phyloP scores from a whole-genome alignment of 2,888 invertebrate genomes.

The Melipona beecheii region DNA sequence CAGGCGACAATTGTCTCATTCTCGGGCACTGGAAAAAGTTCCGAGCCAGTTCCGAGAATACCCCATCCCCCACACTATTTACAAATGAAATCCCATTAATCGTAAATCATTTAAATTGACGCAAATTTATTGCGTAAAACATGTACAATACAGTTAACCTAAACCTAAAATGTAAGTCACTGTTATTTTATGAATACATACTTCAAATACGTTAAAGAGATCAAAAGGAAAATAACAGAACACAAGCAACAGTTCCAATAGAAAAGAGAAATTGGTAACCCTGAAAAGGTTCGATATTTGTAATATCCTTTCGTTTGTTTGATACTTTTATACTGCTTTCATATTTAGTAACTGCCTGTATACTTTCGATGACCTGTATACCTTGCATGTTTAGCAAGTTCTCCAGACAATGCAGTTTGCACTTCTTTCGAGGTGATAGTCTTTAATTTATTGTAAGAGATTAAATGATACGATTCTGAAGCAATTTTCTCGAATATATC shows the following conservation, averaged over 20 bases:
- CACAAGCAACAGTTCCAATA: background rate
- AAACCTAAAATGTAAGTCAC: background rate
- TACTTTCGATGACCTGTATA: conserved; percentile 85
- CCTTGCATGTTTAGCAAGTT: conserved; percentile 89
- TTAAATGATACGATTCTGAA: conserved; percentile 87
- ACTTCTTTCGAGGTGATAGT: conserved; percentile 89
- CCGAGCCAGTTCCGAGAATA: no score
- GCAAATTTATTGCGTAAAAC: background rate
- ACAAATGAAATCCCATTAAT: background rate
- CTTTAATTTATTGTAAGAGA: conserved; percentile 87
- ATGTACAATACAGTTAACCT: background rate
- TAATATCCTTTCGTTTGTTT: conserved; percentile 47
- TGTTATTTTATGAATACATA: background rate
- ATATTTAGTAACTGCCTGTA: conserved; percentile 87
- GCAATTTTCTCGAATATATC: conserved; percentile 91
- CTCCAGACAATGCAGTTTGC: conserved; percentile 89
- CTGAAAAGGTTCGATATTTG: conserved; percentile 44
- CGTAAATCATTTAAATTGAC: background rate
- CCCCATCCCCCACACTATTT: background rate
- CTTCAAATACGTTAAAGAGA: background rate
- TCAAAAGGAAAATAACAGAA: background rate
- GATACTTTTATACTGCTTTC: conserved; percentile 84
- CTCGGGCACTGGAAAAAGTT: no score
- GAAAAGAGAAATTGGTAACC: conserved; percentile 22
- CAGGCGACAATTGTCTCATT: no score